Evolutionary conservation across 2,888 invertebrate genomes (phyloP), one percentile per base, ranked within the genome.

Genomic region (Drosophila paramelanica): DNA sequence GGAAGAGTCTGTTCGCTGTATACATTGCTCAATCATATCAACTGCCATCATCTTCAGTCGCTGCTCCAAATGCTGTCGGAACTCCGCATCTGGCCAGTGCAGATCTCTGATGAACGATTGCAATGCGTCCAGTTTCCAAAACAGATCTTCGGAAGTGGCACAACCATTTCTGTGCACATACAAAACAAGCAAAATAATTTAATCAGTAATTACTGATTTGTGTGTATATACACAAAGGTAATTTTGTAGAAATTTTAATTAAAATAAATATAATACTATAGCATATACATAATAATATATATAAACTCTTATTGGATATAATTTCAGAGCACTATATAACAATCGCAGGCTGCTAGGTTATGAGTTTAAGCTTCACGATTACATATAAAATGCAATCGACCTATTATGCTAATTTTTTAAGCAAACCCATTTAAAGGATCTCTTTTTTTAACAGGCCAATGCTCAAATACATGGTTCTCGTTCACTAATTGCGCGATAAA

Each of bases 11-110:
- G 97, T 97, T 89, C 96, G 95, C 91, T 98, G 98, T 81, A 99
- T 97, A 90, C 98, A 98, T 11, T 98, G 98, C 92, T 99, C 99
- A 92, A 99, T 98, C 99, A 99, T 99, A 92, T 99, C 99, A 88
- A 97, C 96, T 42, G 99, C 99, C 98, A 99, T 99, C 83, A 98
- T 94, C 93, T 99, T 99, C 64, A 99, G 94, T 72, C 99, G 94
- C 92, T 99, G 98, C 90, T 99, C 99, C 78, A 99, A 93, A 92
- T 99, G 99, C 79, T 97, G 96, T 0, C 98, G 95, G 93, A 99
- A 99, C 91, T 99, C 99, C 10, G 97, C 97, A 92, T 99, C 99
- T 0, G 99, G 99, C 99, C 99, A 99, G 92, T 99, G 99, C 46
- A 99, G 94, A 90, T 99, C 99, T 60, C 97, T 94, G 89, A 99